These are phyloP conservation scores for Propithecus deckenii DNA, from an alignment of 2,797 vertebrate genomes.

Conservation along the genomic window DNA sequence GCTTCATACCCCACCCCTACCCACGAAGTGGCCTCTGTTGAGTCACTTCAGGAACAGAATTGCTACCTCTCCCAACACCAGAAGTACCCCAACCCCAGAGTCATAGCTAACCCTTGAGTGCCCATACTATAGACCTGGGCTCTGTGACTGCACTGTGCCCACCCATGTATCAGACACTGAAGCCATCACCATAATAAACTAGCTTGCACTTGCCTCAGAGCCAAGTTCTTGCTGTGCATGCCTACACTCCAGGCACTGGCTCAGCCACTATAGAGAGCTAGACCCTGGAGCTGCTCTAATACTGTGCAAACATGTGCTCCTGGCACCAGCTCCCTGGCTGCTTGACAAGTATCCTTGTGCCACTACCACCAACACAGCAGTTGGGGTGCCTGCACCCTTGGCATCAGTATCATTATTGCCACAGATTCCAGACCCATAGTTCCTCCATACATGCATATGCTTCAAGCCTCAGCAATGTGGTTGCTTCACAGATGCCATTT, in stretches of 20 bases:
- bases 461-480: not conserved
- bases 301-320: not conserved
- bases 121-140: not conserved
- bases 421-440: not conserved
- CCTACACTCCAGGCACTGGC: not conserved
- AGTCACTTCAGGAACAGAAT: not conserved
- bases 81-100: not conserved
- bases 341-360: not conserved
- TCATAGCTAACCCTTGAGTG: not conserved
- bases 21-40: not conserved
- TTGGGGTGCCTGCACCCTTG: not conserved
- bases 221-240: not conserved
- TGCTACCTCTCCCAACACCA: not conserved
- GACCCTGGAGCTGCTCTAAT: not conserved
- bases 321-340: not conserved
- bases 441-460: not conserved
- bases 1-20: not conserved
- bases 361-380: not conserved
- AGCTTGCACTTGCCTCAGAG: not conserved
- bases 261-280: not conserved
- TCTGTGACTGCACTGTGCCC: not conserved
- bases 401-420: not conserved
- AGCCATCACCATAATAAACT: not conserved
- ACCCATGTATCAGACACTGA: not conserved
- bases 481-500: not conserved